phyloP scores from a whole-genome alignment of 2,888 invertebrate genomes.

The Argyresthia goedartella region DNA sequence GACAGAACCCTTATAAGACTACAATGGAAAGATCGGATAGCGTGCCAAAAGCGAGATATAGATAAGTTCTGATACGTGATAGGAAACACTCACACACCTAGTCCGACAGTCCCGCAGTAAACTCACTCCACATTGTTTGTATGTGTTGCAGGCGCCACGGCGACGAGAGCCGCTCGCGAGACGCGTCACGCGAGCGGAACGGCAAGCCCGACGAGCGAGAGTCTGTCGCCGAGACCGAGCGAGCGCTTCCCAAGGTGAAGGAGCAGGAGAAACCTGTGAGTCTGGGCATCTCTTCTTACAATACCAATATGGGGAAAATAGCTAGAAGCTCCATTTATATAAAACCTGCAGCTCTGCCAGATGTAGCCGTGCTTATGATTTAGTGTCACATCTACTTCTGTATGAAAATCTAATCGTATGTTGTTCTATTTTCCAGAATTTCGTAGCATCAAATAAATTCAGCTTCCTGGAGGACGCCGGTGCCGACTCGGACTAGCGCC shows the following conservation, averaged over 20 bases:
- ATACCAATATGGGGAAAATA: not conserved
- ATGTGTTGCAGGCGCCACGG: no score
- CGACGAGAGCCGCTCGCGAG: no score
- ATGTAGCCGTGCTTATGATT: no score
- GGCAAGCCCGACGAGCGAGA: conserved; percentile 39
- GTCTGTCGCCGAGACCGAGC: conserved; percentile 36
- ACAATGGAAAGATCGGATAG: not conserved
- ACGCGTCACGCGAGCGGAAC: conserved; percentile 18
- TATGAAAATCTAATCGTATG: not conserved
- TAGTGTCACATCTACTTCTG: no score
- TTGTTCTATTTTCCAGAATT: conserved; percentile 69
- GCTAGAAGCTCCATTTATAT: no score
- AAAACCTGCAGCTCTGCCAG: no score
- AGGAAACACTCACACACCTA: not conserved
- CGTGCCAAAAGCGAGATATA: no score
- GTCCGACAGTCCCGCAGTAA: not conserved
- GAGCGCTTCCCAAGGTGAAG: conserved; percentile 78
- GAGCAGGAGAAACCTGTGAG: conserved; percentile 81
- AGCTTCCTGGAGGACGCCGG: conserved; percentile 78
- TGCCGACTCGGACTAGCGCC: conserved; percentile 51
- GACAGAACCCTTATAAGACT: not conserved
- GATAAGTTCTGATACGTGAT: not conserved
- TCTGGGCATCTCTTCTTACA: conserved; percentile 10
- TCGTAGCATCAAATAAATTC: conserved; percentile 84
- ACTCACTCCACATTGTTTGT: no score